Evolutionary conservation across 1,140 invertebrate genomes (phyloP).

Genomic region (Macrosteles quadrilineatus): DNA sequence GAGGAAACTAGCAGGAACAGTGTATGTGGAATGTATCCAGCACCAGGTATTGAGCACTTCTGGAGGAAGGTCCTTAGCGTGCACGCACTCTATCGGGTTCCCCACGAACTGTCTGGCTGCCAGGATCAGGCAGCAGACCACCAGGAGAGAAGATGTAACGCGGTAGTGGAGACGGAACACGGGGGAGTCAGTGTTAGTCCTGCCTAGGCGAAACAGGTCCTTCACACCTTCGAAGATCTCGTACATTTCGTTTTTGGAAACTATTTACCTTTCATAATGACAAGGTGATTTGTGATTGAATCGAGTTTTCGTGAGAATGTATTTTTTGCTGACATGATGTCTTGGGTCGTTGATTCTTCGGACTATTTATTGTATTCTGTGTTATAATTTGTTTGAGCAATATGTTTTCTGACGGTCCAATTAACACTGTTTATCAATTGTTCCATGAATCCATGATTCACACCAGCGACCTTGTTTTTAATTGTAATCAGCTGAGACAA

Average conservation of each 20-base stretch:
- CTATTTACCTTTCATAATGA: background rate
- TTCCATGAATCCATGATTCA: too few relatives aligned
- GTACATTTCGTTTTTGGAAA: too few relatives aligned
- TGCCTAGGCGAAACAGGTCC: constrained; percentile 55
- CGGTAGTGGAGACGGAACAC: constrained; percentile 63
- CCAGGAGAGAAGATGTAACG: constrained; percentile 57
- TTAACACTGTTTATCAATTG: too few relatives aligned
- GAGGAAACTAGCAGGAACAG: constrained; percentile 69
- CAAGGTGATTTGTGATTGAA: background rate
- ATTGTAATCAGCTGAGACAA: too few relatives aligned
- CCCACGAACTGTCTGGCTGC: constrained; percentile 61
- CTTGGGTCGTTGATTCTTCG: too few relatives aligned
- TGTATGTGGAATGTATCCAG: constrained; percentile 92
- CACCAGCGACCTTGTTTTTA: too few relatives aligned
- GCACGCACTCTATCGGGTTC: constrained; percentile 64
- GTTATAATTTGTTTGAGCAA: too few relatives aligned
- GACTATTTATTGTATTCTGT: too few relatives aligned
- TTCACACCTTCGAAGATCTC: constrained; percentile 53
- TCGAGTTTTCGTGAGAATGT: too few relatives aligned
- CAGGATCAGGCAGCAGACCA: constrained; percentile 56
- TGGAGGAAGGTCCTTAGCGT: constrained; percentile 77
- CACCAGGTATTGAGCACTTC: constrained; percentile 91
- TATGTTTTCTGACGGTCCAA: too few relatives aligned
- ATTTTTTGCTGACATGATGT: too few relatives aligned
- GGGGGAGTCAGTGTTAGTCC: constrained; percentile 52